Percentiles rank a stretch among this genome's conserved stretches.
phyloP scores from a whole-genome alignment of 2,797 vertebrate genomes.

The Dicrostonyx torquatus region DNA sequence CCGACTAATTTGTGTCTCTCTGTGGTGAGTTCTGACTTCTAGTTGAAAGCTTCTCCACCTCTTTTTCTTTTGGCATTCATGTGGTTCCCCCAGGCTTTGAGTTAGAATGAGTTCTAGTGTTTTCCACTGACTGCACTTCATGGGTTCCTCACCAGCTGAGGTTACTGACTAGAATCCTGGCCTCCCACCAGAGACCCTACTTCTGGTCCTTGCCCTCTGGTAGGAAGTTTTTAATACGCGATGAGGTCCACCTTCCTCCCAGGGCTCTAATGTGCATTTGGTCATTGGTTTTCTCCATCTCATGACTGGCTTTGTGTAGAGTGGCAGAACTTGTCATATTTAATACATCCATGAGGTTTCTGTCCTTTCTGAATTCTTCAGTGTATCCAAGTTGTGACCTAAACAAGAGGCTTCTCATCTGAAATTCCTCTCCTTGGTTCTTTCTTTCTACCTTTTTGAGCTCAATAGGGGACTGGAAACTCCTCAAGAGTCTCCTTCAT shows the following conservation, averaged over 20 bases:
- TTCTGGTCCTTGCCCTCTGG: background rate
- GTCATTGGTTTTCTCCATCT: background rate
- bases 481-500: background rate
- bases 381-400: background rate
- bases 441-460: background rate
- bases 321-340: background rate
- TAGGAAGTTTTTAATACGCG: background rate
- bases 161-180: background rate
- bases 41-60: background rate
- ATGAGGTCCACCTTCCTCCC: background rate
- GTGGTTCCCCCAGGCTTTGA: background rate
- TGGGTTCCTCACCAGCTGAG: background rate
- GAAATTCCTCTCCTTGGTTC: background rate
- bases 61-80: background rate
- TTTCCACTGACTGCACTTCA: background rate
- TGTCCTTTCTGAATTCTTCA: background rate
- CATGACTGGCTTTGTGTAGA: background rate
- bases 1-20: background rate
- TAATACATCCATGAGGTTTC: background rate
- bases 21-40: slow-evolving; percentile 8
- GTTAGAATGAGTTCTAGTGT: background rate
- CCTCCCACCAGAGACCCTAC: background rate
- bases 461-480: background rate
- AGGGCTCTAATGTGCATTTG: background rate
- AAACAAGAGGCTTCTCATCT: background rate